phyloP scores from a whole-genome alignment of 2,888 invertebrate genomes.

The Cerastis rubricosa region DNA sequence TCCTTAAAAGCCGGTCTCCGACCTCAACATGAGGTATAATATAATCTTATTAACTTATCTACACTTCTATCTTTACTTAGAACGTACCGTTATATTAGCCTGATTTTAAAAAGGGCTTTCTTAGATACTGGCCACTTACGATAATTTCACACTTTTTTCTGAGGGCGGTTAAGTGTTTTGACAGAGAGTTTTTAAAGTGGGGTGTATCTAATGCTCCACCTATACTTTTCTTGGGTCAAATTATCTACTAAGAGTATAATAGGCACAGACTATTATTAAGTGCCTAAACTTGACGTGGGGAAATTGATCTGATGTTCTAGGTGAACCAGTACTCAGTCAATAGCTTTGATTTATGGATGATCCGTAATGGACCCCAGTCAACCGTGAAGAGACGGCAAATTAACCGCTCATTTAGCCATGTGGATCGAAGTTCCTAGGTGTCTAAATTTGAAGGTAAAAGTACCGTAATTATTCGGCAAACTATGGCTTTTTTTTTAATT shows the following conservation, averaged over 20 bases:
- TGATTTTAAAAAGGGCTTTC: constrained; percentile 85
- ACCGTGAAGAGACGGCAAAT: not conserved
- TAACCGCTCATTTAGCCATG: not conserved
- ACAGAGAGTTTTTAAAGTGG: constrained; percentile 75
- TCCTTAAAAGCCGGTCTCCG: constrained; percentile 88
- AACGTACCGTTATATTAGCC: constrained; percentile 88
- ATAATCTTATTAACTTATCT: constrained; percentile 91
- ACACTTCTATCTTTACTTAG: constrained; percentile 89
- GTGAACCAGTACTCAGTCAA: not conserved
- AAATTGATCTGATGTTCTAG: constrained; percentile 23
- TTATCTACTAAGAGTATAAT: constrained; percentile 19
- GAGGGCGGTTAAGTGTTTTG: constrained; percentile 83
- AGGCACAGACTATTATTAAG: constrained; percentile 17
- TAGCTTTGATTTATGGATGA: not conserved
- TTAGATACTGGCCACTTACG: constrained; percentile 86
- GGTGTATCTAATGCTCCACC: constrained; percentile 52
- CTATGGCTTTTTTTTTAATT: not conserved
- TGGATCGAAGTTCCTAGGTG: not conserved
- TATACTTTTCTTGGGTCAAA: constrained; percentile 23
- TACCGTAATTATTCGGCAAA: not conserved
- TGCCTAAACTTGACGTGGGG: constrained; percentile 26
- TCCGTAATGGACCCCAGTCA: not conserved
- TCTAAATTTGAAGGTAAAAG: not conserved
- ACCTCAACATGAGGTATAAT: constrained; percentile 87
- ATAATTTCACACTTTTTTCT: constrained; percentile 89